These are phyloP conservation scores for Clanis bilineata DNA, from an alignment of 2,888 invertebrate genomes.

Conservation along the genomic window DNA sequence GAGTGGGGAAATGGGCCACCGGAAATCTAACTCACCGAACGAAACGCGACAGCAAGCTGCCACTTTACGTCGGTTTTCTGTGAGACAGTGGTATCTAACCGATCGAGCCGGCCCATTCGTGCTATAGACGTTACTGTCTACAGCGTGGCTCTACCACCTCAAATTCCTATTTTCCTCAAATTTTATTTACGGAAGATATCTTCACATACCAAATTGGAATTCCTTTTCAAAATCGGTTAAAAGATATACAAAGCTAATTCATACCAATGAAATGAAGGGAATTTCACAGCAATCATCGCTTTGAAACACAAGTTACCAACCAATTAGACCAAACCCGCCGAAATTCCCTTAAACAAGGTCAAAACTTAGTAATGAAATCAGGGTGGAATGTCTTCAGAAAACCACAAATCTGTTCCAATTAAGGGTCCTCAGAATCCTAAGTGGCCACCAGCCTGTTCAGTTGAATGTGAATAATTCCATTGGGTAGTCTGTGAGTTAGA, in stretches of 20 bases:
- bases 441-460: not conserved
- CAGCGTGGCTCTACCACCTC: too few species aligned
- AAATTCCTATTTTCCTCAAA: too few species aligned
- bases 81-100: too few species aligned
- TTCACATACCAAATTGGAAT: too few species aligned
- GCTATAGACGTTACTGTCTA: too few species aligned
- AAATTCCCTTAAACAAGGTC: slow-evolving; percentile 5
- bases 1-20: too few species aligned
- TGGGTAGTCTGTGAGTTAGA: not conserved
- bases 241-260: not conserved
- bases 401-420: slow-evolving; percentile 28
- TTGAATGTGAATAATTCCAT: not conserved
- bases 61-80: too few species aligned
- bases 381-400: slow-evolving; percentile 25
- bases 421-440: not conserved
- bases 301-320: not conserved
- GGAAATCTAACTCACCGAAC: too few species aligned
- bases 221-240: too few species aligned
- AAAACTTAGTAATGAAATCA: slow-evolving; percentile 26
- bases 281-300: not conserved
- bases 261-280: not conserved
- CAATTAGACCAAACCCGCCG: not conserved
- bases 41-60: too few species aligned
- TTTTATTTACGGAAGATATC: too few species aligned
- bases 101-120: too few species aligned